Evolutionary conservation across 2,888 invertebrate species (phyloP), one percentile per base, ranked within the genome.

Genomic region (Epicampocera succincta): DNA sequence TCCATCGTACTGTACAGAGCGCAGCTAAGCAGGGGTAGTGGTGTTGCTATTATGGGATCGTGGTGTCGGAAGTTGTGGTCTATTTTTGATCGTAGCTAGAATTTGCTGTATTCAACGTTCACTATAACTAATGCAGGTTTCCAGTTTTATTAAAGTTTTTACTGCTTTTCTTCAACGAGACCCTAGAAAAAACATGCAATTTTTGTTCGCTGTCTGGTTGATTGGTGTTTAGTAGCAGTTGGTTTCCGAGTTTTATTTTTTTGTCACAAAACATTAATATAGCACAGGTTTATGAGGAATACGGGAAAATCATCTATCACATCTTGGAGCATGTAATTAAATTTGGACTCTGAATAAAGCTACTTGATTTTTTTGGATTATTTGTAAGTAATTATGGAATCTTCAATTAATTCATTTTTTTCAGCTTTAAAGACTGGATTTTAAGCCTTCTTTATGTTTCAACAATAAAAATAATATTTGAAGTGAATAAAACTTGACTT

Each of bases 391-490:
- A 5, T 77, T 82, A 74, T 71, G 81, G 77, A 82, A 48, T 48
- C 12, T 11, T 9, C n/a, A 56, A 38, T 12, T 38, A 3, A n/a
- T n/a, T 52, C 29, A n/a, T 54, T 54, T n/a, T 61, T 80, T 76
- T 48, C 73, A 81, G 77, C 25, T 29, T 25, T 25, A 25, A 25
- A 25, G 5, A 25, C 5, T 2, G 25, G 5, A 25, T 25, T 25
- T 25, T 25, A 5, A 3, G 25, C 25, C 5, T 25, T 25, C 2
- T 25, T 25, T 25, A 25, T 25, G 5, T 25, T 25, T 25, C 25
- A 25, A 25, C 25, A 25, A 25, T 95, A 92, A 87, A 56, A 8
- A 25, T 15, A 60, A 12, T 40, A 17, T 44, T 66, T 2, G 12
- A 19, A 25, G 25, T 25, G 25, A 25, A 25, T 25, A 25, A 25